Evolutionary conservation across 37 sponge, comb jelly and placozoan species (phyloP), one percentile per base, ranked within the genome.

Genomic region (Axinella damicornis): DNA sequence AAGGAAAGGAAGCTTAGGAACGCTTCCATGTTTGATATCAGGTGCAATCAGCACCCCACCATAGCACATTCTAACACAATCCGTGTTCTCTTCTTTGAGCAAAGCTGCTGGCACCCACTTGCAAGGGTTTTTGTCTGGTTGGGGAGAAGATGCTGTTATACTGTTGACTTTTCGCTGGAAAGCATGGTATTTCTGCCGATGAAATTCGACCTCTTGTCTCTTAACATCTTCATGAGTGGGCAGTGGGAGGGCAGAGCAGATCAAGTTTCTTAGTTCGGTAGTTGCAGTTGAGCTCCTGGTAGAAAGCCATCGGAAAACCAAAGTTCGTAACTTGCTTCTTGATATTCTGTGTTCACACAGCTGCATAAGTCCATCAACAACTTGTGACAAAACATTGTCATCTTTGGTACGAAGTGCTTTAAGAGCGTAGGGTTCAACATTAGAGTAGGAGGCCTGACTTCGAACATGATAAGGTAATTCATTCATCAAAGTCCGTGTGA

Each of bases 221-320:
- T 33, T 37, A 38, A 83, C 60, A 17, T 83, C 83, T 9, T 71
- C 65, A 36, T 32, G 38, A 21, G 74, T 83, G 59, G 74, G 63
- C 6, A 73, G 28, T 31, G 83, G 75, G 37, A 71, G 19, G 32
- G 9, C 28, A 34, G 21, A 38, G 41, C 62, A 59, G 15, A 83
- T 32, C 53, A 38, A 61, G n/a, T 33, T 13, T 1, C 17, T 52
- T 22, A 83, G 83, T 5, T 73, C 32, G 25, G 41, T 36, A 68
- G 62, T 34, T 14, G 65, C 37, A 35, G 6, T 19, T 64, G 25
- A 24, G n/a, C 25, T 64, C n/a, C 71, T 31, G 39, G 11, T 16
- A 60, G 33, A 15, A n/a, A 76, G 58, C 77, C 77, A 76, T 6
- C 19, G 16, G 15, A 60, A 36, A n/a, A 76, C 61, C 30, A 15